These are phyloP conservation scores for Maylandia zebra DNA, from an alignment of 2,113 vertebrate species.

Conservation along the genomic window DNA sequence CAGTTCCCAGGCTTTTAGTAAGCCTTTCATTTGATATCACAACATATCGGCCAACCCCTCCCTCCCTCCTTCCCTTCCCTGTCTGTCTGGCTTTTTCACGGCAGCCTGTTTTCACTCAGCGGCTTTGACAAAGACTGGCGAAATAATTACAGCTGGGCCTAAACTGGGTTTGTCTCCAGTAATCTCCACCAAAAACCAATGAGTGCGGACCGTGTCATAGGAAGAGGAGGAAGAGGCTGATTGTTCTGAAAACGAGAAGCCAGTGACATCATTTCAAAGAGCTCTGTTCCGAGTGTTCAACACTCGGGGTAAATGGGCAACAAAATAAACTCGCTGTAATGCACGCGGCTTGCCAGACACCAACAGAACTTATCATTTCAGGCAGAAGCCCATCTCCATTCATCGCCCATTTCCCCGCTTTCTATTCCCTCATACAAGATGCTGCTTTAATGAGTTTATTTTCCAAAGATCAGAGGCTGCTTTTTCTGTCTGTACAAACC, in stretches of 20 bases:
- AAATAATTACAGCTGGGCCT: constrained; percentile 67
- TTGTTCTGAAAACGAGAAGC: constrained; percentile 68
- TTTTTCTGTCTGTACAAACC: background rate
- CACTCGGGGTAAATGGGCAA: background rate
- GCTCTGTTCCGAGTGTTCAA: constrained; percentile 28
- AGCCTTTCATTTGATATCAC: constrained; percentile 68
- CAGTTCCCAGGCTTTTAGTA: constrained; percentile 62
- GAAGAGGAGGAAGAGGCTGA: constrained; percentile 69
- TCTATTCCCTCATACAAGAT: background rate
- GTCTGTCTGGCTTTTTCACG: constrained; percentile 47
- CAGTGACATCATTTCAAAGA: constrained; percentile 69
- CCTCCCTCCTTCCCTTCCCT: background rate
- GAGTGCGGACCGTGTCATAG: constrained; percentile 59
- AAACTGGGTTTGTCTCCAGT: constrained; percentile 47
- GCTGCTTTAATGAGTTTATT: background rate
- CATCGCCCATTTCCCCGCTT: background rate
- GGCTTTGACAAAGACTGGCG: constrained; percentile 65
- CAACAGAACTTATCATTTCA: constrained; percentile 30
- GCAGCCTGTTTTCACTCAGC: constrained; percentile 63
- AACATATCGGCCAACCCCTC: constrained; percentile 43
- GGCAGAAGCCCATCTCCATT: background rate
- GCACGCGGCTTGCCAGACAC: background rate
- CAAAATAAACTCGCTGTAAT: background rate
- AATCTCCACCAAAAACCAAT: constrained; percentile 40
- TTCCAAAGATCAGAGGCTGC: background rate